Base-by-base conservation (phyloP, 92 coral and sea anemone genomes). In the Heliopora coerulea region DNA sequence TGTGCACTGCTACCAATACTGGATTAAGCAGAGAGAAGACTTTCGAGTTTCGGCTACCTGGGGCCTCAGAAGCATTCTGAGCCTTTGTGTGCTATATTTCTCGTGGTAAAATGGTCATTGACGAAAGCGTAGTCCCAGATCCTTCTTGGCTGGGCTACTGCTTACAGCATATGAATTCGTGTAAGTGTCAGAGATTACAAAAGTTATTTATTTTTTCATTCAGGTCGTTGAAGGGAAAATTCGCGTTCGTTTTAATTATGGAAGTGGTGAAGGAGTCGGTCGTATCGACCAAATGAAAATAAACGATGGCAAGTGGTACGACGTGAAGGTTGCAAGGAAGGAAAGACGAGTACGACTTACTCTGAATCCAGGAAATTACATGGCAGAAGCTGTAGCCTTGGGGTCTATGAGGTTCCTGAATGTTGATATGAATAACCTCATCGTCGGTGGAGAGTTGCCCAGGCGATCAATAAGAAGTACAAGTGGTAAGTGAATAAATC, bases 331-430 rank as follows among this genome's bases (percentile, higher is more conserved):
- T 48, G 83, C 77, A 80, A 83, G 97, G 49, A 96, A 92, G 57
- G 93, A 91, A 62, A 92, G 91, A 91, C 88, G 90, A 87, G 97
- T 96, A 76, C 91, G 92, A 15, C 77, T 92, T 20, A 87, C 86
- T 20, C 74, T 92, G 60, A 96, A 92, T 70, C 80, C 86, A 59
- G 96, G 96, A 19, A 77, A 84, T n/a, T 90, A 90, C 59, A 91
- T 90, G 60, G 92, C 87, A 63, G 83, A 88, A 82, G 86, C 89
- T 72, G 85, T 90, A 79, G 88, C 97, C 68, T 91, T 96, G 0
- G 97, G 97, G 34, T 84, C 84, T 46, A 92, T 92, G 97, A 88
- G 97, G 48, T 90, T 92, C 59, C 83, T 92, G 54, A 92, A 92
- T 70, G 85, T 92, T 49, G 84, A 90, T 56, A 52, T 34, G 32